Evolutionary conservation across 2,888 invertebrate genomes (phyloP), one percentile per base, ranked within the genome.

Genomic region (Limnephilus marmoratus): DNA sequence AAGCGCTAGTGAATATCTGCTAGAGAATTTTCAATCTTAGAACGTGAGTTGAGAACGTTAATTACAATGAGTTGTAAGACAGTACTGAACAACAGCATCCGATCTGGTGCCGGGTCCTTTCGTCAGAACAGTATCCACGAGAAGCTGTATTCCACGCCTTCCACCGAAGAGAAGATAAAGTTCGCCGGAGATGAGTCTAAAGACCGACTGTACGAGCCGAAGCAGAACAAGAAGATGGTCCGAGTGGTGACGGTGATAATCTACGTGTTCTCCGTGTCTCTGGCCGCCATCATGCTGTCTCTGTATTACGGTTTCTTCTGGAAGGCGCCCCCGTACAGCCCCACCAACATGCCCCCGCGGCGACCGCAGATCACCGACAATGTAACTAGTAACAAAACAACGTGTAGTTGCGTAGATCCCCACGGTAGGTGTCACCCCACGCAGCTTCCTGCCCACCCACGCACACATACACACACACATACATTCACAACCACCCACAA

Each of bases 231-330:
- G 95, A 98, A 99, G 96, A 97, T 98, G 95, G 97, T 99, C 94
- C 97, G 99, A 94, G 98, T 99, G 94, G 97, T 99, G 94, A 99
- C 99, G 37, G 99, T 99, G 94, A 97, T 99, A 94, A 98, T 99
- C 90, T 99, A 99, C 96, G 98, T 99, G 94, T 97, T 99, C 95
- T 98, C 98, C 95, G 99, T 99, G 94, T 99, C 99, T 85, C 96
- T 99, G 94, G 99, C 99, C 34, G 99, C 99, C 90, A 98, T 99
- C 94, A 98, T 99, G 96, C 97, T 99, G 94, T 99, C 99, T 24
- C 97, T 99, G 90, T 99, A 99, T 96, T 99, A 99, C 96, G 98
- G 98, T 94, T 98, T 99, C 96, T 97, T 99, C 95, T 99, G 99
- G 99, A 98, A 98, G 34, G 96, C 96, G 94, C 95, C 96, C 95